Conservation (phyloP, 2,797 vertebrate species). For the Eidolon dupreanum region DNA sequence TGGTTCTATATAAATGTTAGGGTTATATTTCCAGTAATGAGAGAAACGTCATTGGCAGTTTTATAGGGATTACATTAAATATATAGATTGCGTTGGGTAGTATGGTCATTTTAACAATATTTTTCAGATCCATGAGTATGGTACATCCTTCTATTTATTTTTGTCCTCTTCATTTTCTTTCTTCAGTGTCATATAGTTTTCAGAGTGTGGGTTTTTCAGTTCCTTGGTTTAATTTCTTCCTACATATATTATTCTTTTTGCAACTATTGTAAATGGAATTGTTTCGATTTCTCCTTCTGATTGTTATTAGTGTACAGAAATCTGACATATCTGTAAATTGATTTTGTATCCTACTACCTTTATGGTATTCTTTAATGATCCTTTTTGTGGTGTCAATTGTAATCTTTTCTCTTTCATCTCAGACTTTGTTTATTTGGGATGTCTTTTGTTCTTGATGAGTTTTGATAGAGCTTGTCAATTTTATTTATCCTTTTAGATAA, state of each 20-base stretch:
- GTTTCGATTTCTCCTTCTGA: neutral
- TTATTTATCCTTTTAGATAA: neutral
- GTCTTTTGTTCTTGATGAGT: neutral
- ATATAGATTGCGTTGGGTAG: neutral
- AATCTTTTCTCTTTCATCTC: neutral
- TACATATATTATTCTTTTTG: neutral
- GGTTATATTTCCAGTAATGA: neutral
- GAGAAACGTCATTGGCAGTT: neutral
- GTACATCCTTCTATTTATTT: neutral
- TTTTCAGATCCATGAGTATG: neutral
- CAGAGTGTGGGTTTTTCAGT: neutral
- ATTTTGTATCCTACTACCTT: neutral
- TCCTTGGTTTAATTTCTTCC: neutral
- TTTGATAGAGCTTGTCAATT: neutral
- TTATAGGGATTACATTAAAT: neutral
- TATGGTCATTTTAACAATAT: neutral
- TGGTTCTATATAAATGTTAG: neutral
- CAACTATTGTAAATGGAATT: neutral
- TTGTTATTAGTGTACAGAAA: neutral
- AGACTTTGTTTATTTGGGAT: neutral
- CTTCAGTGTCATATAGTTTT: neutral
- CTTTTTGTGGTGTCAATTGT: neutral
- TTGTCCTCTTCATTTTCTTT: neutral
- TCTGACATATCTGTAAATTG: neutral
- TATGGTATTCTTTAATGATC: neutral